A percentile compares a stretch with the other conserved stretches of the same genome.
Evolutionary conservation across 2,797 vertebrate genomes (phyloP).

Genomic region (Melanotaenia nigrans): DNA sequence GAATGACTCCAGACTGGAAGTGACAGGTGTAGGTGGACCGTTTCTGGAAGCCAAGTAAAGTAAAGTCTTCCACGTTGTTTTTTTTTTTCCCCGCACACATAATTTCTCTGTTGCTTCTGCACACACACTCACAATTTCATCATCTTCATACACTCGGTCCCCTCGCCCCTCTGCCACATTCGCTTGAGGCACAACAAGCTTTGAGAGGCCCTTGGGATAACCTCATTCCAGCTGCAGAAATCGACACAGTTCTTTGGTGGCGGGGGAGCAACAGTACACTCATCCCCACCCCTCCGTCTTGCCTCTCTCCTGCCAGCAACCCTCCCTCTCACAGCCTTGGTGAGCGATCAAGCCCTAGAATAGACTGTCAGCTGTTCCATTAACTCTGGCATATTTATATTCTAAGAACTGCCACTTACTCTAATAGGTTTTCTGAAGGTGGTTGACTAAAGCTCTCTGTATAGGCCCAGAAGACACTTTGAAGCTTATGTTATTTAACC

Average conservation of each 20-base stretch:
- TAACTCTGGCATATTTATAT: slow-evolving; percentile 85
- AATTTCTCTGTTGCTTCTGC: not conserved
- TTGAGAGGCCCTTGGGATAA: slow-evolving; percentile 61
- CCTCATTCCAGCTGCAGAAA: slow-evolving; percentile 72
- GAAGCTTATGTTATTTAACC: slow-evolving; percentile 60
- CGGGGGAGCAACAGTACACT: slow-evolving; percentile 30
- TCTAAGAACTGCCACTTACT: slow-evolving; percentile 82
- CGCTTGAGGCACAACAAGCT: slow-evolving; percentile 48
- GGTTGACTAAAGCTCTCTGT: slow-evolving; percentile 53
- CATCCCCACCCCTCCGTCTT: not conserved
- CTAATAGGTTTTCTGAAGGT: slow-evolving; percentile 82
- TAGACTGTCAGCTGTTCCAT: slow-evolving; percentile 86
- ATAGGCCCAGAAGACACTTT: slow-evolving; percentile 52
- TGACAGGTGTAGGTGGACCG: slow-evolving; percentile 44
- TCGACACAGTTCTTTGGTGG: slow-evolving; percentile 56
- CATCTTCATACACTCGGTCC: slow-evolving; percentile 13
- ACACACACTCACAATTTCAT: slow-evolving; percentile 17
- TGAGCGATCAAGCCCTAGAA: slow-evolving; percentile 72
- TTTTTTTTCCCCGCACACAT: slow-evolving; percentile 10
- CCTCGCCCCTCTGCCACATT: slow-evolving; percentile 13
- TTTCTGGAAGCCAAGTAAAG: slow-evolving; percentile 33
- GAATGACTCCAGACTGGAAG: slow-evolving; percentile 27
- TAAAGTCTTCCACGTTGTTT: slow-evolving; percentile 28
- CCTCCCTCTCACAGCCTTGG: slow-evolving; percentile 6
- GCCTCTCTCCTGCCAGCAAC: not conserved